Conservation (phyloP, 2,888 invertebrate genomes). For the Rhodophaea formosa region DNA sequence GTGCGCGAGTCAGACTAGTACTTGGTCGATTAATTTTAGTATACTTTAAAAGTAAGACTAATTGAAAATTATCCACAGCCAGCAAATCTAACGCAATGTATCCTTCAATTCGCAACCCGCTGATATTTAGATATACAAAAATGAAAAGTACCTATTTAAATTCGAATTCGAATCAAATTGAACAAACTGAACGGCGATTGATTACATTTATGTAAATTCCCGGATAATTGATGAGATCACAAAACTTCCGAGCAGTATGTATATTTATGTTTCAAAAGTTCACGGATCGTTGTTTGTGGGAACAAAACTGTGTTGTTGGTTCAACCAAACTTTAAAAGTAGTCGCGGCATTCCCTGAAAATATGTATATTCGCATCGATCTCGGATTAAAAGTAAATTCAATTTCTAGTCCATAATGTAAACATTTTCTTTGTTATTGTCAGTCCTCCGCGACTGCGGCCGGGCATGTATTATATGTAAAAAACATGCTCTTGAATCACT, state of each 20-base stretch:
- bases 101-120: no score
- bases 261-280: conserved; percentile 9
- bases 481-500: no score
- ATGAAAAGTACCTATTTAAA: background rate
- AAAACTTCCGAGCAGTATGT: background rate
- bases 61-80: no score
- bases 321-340: background rate
- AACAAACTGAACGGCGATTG: background rate
- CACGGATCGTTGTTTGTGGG: conserved; percentile 1
- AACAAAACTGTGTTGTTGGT: conserved; percentile 5
- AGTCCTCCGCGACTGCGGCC: no score
- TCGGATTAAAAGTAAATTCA: no score
- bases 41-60: no score
- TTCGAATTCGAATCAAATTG: background rate
- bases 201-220: conserved; percentile 1
- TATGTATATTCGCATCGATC: background rate
- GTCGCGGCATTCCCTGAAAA: background rate
- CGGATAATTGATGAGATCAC: conserved; percentile 1
- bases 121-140: background rate
- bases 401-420: no score
- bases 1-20: no score
- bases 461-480: no score
- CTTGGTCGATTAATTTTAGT: no score
- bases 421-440: no score
- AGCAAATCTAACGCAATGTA: no score